phyloP scores from a whole-genome alignment of 1,140 invertebrate genomes.

The Polyergus mexicanus region DNA sequence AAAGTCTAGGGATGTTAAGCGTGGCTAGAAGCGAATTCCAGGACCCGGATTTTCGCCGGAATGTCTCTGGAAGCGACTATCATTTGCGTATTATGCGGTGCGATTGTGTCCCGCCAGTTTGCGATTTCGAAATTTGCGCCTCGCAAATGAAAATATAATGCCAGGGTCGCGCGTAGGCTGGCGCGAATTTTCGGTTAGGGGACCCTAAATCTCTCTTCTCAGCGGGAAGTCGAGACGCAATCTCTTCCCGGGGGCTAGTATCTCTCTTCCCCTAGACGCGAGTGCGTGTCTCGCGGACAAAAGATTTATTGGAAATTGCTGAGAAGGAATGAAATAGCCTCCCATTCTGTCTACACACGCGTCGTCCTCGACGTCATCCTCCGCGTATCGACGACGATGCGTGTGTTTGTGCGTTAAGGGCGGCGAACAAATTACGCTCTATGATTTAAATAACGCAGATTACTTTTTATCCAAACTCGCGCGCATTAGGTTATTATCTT shows the following conservation, averaged over 20 bases:
- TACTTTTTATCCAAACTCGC: constrained; percentile 47
- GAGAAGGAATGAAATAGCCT: constrained; percentile 83
- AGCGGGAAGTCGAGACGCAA: constrained; percentile 84
- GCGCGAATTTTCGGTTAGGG: constrained; percentile 81
- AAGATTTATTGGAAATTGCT: constrained; percentile 85
- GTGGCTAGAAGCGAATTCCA: constrained; percentile 45
- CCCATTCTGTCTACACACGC: constrained; percentile 38
- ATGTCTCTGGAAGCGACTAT: constrained; percentile 47
- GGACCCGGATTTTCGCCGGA: constrained; percentile 25
- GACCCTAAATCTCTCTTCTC: constrained; percentile 82
- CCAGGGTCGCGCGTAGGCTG: constrained; percentile 67
- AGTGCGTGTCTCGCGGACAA: constrained; percentile 81
- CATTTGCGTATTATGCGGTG: constrained; percentile 65
- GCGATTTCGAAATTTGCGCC: constrained; percentile 73
- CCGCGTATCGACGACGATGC: constrained; percentile 53
- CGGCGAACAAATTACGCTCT: constrained; percentile 39
- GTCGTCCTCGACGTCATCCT: neutral
- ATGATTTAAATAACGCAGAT: constrained; percentile 78
- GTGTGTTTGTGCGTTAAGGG: neutral
- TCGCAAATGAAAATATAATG: constrained; percentile 81
- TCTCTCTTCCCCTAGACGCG: constrained; percentile 74
- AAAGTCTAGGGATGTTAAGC: constrained; percentile 26
- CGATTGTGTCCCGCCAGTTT: constrained; percentile 62
- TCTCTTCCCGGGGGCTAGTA: constrained; percentile 74
- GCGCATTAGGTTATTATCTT: constrained; percentile 72